phyloP scores from a whole-genome alignment of 1,140 invertebrate species.

The Magallana gigas region DNA sequence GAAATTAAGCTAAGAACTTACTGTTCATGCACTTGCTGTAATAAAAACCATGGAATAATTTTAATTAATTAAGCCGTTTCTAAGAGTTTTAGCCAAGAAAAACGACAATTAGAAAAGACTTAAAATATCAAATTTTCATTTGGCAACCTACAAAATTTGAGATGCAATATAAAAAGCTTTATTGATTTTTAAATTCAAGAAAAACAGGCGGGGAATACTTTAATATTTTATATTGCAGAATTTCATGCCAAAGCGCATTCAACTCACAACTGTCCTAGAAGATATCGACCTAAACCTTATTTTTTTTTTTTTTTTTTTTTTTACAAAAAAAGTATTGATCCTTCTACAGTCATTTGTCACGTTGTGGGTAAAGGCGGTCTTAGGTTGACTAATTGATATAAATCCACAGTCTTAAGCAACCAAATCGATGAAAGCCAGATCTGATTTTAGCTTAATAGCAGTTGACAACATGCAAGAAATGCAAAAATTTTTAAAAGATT shows the following conservation, averaged over 20 bases:
- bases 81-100: no score
- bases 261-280: no score
- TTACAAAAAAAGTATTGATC: not conserved
- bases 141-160: not conserved
- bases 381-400: conserved; percentile 25
- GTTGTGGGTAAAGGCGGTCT: not conserved
- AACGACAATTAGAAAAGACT: no score
- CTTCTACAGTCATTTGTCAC: conserved; percentile 5
- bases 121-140: not conserved
- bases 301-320: no score
- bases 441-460: not conserved
- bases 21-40: no score
- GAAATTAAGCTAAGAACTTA: no score
- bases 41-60: no score
- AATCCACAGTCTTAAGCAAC: not conserved
- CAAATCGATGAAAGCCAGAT: not conserved
- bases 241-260: no score
- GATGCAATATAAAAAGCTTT: not conserved
- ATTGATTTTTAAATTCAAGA: not conserved
- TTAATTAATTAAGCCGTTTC: no score
- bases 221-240: no score
- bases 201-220: no score
- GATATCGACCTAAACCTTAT: no score
- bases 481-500: not conserved
- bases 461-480: not conserved